Base-by-base conservation (phyloP, 2,113 vertebrate genomes). In the Xenus cinereus region DNA sequence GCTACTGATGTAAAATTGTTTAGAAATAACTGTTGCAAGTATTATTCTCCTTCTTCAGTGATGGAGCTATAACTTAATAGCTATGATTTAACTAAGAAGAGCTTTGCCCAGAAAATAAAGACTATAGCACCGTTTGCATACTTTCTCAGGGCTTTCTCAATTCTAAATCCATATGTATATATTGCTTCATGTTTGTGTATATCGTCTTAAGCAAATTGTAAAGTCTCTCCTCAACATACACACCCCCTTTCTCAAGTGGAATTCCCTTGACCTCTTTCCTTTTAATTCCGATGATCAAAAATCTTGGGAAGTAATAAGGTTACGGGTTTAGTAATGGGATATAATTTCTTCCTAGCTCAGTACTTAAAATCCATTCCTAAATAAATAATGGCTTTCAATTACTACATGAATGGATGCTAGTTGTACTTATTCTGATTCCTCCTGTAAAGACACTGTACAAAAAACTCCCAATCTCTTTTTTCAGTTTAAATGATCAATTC, bases 371-470 rank as follows among this genome's bases (percentile, higher is more conserved):
- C 15, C 17, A 45, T 62, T 63, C 50, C 35, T 66, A 56, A 84
- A 76, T 33, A 62, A 84, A 27, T 24, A 71, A 59, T 12, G 63
- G 18, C 8, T 75, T 87, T 87, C 22, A 8, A 56, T 80, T 84
- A 45, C 33, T 74, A 8, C 3, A 1, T 48, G 28, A 81, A 28
- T 26, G n/a, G 41, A 28, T 9, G 5, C 3, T 50, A 41, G 17
- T 46, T n/a, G 32, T 71, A 59, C 39, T 64, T 53, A 63, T 11
- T 89, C 54, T 78, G n/a, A 59, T 54, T 78, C 18, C 78, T 84
- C 23, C 27, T 33, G 5, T 80, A 19, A 32, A 59, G 32, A 71
- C 6, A 5, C 15, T 72, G 4, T 54, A 41, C 0, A 0, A 56
- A 32, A 87, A 57, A 43, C 3, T 72, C 7, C 5, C 15, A 27